Evolutionary conservation across 1,140 invertebrate genomes (phyloP), one percentile per base, ranked within the genome.

Genomic region (Formica selysi): DNA sequence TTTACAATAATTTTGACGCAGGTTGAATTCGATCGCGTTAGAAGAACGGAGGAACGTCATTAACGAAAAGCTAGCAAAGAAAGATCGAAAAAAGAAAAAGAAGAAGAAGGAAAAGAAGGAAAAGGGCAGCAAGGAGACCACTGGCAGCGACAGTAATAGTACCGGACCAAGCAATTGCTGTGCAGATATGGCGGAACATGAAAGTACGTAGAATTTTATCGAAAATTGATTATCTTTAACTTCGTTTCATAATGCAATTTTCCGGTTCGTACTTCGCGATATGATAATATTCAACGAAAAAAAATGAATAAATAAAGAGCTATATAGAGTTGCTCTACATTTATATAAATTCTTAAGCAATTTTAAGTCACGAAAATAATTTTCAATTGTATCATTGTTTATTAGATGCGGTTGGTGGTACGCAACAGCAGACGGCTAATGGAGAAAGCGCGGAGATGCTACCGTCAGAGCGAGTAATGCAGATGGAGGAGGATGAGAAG

Each of bases 61-160:
- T 68, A 97, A 96, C 91, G 97, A 97, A 89, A 98, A 98, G 93
- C 91, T 97, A 85, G 97, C 96, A 22, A 97, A 96, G 88, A 97
- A 96, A 91, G 96, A 98, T 88, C 94, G 96, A 26, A 97, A 97
- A 93, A 96, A 96, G 92, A 97, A 97, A 90, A 97, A 97, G 94
- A 97, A 97, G 86, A 96, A 96, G 94, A 96, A 96, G 94, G 95
- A 96, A 70, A 94, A 96, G 86, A 94, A 94, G 76, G 95, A 96
- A 6, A 95, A 94, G 85, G 87, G 80, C 8, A 87, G 84, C 64
- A 91, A 87, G 74, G 92, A 93, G 32, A 94, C 92, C 68, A 70
- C 70, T 7, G 91, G 92, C 36, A 95, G 93, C 74, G 94, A 94
- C 22, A 94, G 87, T 76, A 95, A 95, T 71, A 94, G 93, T 29